A percentile compares a stretch with the other conserved stretches of the same genome.
These are phyloP conservation scores for Hemithea aestivaria DNA, from an alignment of 2,888 invertebrate species.

Conservation along the genomic window DNA sequence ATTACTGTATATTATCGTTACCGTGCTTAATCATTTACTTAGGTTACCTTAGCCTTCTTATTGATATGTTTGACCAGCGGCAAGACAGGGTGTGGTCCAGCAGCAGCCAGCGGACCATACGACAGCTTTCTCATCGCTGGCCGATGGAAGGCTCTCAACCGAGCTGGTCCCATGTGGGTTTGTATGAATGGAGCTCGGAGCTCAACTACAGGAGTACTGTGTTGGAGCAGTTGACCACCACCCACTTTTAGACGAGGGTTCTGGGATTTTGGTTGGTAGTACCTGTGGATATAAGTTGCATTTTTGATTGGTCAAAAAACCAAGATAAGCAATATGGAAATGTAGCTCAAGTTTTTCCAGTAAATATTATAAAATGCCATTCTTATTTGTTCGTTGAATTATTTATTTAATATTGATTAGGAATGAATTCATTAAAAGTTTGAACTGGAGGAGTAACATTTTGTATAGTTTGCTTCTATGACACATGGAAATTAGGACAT, in stretches of 20 bases:
- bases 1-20: too few species aligned
- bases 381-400: too few species aligned
- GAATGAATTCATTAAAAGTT: too few species aligned
- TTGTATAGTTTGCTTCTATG: too few species aligned
- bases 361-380: too few species aligned
- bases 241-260: slow-evolving; percentile 90
- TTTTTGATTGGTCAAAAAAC: too few species aligned
- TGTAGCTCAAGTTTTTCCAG: too few species aligned
- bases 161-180: slow-evolving; percentile 88
- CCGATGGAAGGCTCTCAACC: slow-evolving; percentile 94
- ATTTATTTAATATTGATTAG: too few species aligned
- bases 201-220: slow-evolving; percentile 98
- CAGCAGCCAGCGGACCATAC: slow-evolving; percentile 86
- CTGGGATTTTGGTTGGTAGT: slow-evolving; percentile 94
- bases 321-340: too few species aligned
- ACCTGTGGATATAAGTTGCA: slow-evolving; percentile 85
- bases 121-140: slow-evolving; percentile 93
- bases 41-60: slow-evolving; percentile 90
- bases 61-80: slow-evolving; percentile 94
- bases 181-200: slow-evolving; percentile 96
- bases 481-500: too few species aligned
- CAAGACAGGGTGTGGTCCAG: slow-evolving; percentile 88
- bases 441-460: too few species aligned
- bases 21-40: too few species aligned
- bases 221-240: slow-evolving; percentile 95